Evolutionary conservation across 2,797 vertebrate genomes (phyloP), one percentile per base, ranked within the genome.

Genomic region (Myotis vivesi): DNA sequence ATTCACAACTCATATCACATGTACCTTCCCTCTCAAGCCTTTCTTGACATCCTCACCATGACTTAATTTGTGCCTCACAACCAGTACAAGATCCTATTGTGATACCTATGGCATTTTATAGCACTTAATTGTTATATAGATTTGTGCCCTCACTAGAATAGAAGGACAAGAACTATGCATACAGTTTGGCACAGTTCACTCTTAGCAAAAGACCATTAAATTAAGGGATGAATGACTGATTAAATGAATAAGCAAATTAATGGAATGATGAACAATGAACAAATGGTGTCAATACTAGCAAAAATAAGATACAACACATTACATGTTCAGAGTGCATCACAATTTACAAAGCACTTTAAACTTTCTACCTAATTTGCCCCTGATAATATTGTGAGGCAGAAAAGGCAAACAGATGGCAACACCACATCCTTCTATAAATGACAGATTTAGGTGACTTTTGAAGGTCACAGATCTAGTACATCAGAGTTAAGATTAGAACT

Each of bases 271-370:
- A 81, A 72, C 10, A n/a, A 85, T n/a, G 33, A 80, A 82, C 6
- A 77, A 93, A 86, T 76, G 53, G 6, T 80, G 23, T 28, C 12
- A 68, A 96, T 62, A 55, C 3, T 57, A 86, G 41, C 9, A 93
- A 93, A 93, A 88, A 10, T 16, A 89, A 87, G 10, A 77, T 66
- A 38, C 9, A 92, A 89, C 4, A 80, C 5, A 64, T 77, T 28
- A 86, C 13, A 87, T 46, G 53, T 88, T 93, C 69, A 80, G 69
- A 88, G 15, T 79, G 3, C 8, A 53, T 84, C 36, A 44, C 36
- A 75, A 57, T 64, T 91, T 79, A 57, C 33, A 85, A 77, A 77
- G 33, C 77, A 41, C 8, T 92, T 92, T 86, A 76, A 86, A 90
- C 1, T 16, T 84, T 86, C 55, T 49, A 62, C 55, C 6, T 57